Conservation (phyloP, 2,797 vertebrate species). For the Sebastiscus tertius region DNA sequence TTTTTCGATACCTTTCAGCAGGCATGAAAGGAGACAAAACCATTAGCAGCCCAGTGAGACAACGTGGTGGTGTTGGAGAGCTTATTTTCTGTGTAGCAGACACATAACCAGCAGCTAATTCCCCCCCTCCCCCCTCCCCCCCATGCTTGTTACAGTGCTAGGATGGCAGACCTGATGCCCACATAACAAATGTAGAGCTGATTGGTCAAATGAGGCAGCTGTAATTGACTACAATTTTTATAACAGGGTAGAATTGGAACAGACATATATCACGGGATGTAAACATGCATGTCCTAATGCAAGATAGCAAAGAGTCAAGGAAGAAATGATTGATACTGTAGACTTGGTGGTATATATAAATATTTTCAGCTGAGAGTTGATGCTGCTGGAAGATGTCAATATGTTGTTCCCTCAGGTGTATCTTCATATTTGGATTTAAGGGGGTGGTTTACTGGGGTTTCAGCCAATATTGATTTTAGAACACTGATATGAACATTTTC, state of each 20-base stretch:
- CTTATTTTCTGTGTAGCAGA: slow-evolving; percentile 52
- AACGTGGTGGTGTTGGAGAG: slow-evolving; percentile 38
- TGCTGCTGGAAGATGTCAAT: slow-evolving; percentile 6
- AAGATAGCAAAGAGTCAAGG: background rate
- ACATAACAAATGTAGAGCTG: slow-evolving; percentile 37
- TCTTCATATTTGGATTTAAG: background rate
- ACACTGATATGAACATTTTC: background rate
- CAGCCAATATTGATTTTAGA: background rate
- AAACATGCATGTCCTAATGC: background rate
- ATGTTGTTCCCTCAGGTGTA: background rate
- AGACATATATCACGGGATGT: background rate
- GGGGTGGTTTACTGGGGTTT: background rate
- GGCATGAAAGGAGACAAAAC: slow-evolving; percentile 37
- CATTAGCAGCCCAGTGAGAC: slow-evolving; percentile 60
- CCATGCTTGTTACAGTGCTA: slow-evolving; percentile 28
- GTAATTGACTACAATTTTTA: slow-evolving; percentile 46
- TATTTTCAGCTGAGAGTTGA: background rate
- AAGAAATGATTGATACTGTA: background rate
- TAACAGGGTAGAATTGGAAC: slow-evolving; percentile 9
- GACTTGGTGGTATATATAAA: background rate
- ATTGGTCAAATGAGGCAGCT: slow-evolving; percentile 40
- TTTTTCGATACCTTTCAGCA: slow-evolving; percentile 50
- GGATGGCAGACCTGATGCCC: slow-evolving; percentile 29
- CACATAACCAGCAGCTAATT: slow-evolving; percentile 47
- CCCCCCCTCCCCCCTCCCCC: slow-evolving; percentile 5